Evolutionary conservation across 2,113 vertebrate genomes (phyloP), one percentile per base, ranked within the genome.

Genomic region (Cyanoliseus patagonus): DNA sequence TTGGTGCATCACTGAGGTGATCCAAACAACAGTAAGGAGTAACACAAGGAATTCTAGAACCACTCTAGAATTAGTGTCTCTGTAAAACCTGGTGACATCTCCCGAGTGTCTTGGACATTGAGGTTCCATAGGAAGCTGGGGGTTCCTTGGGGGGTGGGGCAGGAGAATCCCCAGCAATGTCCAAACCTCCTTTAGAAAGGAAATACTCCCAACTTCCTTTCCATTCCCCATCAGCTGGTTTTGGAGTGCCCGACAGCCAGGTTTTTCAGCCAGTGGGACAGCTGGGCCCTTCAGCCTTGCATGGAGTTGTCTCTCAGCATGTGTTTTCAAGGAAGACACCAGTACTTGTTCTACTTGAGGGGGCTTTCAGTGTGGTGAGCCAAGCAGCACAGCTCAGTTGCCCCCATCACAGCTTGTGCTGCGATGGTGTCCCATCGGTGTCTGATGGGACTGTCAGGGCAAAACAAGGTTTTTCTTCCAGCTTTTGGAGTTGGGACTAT

Each of bases 221-320:
- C 27, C 18, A 11, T 83, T 7, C 13, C 57, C 24, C 17, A 23
- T 25, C 37, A 44, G 28, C 11, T 10, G 5, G n/a, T 74, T 39
- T 11, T 8, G 6, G 51, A 63, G 10, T 55, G 39, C 20, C 11
- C 12, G 5, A 33, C 2, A 3, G 83, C 27, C 0, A 0, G 13
- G 5, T 23, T 52, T 37, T 75, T 52, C 24, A 62, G 44, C 55
- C 23, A 5, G 2, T 27, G 59, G 23, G 49, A 67, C 72, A 86
- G 12, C 30, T 12, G 0, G 0, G 13, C 28, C 18, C 28, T 75
- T 57, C 44, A 79, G 18, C 31, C 31, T 47, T 1, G 0, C 13
- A 7, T 20, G 1, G 11, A 27, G 22, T 37, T 0, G 2, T 72
- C 25, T 12, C 35, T 52, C 47, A 35, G 20, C 31, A 14, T 0